These are phyloP conservation scores for Cydia splendana DNA, from an alignment of 1,140 invertebrate genomes.

Conservation along the genomic window DNA sequence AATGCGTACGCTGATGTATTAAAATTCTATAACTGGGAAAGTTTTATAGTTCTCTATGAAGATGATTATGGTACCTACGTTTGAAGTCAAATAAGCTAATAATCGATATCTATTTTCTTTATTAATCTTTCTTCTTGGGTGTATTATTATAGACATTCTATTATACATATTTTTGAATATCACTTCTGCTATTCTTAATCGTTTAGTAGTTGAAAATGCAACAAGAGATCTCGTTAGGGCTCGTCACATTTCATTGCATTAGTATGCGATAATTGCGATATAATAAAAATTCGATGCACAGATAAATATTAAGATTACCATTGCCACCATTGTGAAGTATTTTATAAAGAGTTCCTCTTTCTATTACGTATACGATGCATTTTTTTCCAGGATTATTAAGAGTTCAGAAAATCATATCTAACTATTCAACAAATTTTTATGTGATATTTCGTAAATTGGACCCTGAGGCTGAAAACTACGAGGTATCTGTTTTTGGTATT, in stretches of 20 bases:
- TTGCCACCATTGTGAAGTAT: neutral
- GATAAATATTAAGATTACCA: too few relatives aligned
- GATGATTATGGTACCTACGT: constrained; percentile 80
- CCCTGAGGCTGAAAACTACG: constrained; percentile 79
- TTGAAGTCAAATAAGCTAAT: constrained; percentile 3
- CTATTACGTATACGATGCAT: neutral
- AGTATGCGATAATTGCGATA: too few relatives aligned
- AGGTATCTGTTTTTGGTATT: constrained; percentile 44
- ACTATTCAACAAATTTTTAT: constrained; percentile 62
- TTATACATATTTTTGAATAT: too few relatives aligned
- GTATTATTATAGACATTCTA: too few relatives aligned
- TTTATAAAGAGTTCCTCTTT: constrained; percentile 5
- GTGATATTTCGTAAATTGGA: constrained; percentile 82
- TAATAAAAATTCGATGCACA: too few relatives aligned
- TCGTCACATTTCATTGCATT: too few relatives aligned
- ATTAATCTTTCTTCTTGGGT: too few relatives aligned
- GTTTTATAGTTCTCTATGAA: constrained; percentile 84
- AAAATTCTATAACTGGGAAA: constrained; percentile 86
- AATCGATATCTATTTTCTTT: too few relatives aligned
- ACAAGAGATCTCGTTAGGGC: too few relatives aligned
- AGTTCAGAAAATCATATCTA: constrained; percentile 66
- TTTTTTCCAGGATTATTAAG: constrained; percentile 60
- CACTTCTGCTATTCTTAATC: too few relatives aligned
- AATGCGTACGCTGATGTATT: constrained; percentile 85
- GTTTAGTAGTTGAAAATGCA: too few relatives aligned